Evolutionary conservation across 2,797 vertebrate species (phyloP).

Genomic region (Chaenodraco wilsoni): DNA sequence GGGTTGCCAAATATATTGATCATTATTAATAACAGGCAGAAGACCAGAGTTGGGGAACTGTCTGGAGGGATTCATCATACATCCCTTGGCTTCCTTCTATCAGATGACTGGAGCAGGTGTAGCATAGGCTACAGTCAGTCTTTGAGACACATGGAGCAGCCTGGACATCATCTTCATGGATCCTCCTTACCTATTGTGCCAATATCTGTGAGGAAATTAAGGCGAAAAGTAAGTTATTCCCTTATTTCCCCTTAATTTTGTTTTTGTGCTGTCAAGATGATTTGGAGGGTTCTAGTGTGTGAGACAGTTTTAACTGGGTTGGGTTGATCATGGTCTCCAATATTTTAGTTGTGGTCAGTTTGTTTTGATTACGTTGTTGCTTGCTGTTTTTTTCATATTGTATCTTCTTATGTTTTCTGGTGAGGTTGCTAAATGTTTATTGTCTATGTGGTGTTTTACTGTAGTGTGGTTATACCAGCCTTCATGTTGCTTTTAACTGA

Average conservation of each 20-base stretch:
- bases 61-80: neutral
- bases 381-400: too few species aligned
- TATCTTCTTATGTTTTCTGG: too few species aligned
- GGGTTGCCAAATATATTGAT: neutral
- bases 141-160: neutral
- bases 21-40: too few species aligned
- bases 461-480: neutral
- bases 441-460: neutral
- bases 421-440: neutral
- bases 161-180: neutral
- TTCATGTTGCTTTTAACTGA: neutral
- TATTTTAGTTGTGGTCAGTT: neutral
- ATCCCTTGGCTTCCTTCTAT: too few species aligned
- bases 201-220: neutral
- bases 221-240: neutral
- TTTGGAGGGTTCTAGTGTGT: neutral
- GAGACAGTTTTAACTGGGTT: neutral
- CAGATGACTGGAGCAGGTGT: neutral
- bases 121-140: neutral
- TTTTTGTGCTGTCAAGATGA: neutral
- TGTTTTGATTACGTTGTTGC: neutral
- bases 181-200: neutral
- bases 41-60: neutral
- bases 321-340: neutral
- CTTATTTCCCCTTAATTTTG: neutral